Evolutionary conservation across 2,888 invertebrate species (phyloP).

Genomic region (Lacanobia oleracea): DNA sequence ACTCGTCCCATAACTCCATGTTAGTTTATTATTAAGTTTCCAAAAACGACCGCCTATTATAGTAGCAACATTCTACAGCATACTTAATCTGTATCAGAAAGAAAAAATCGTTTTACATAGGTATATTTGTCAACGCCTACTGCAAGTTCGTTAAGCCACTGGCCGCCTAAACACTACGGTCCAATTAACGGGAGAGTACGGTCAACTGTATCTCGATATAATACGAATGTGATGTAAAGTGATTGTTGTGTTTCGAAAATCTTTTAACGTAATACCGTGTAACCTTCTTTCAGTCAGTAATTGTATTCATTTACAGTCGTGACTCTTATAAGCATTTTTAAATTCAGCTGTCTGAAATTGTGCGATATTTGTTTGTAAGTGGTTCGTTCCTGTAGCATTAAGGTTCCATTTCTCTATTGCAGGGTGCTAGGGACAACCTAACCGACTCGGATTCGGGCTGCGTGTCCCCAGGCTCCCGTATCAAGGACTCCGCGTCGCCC

Average conservation of each 20-base stretch:
- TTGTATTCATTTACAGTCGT: constrained; percentile 40
- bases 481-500: constrained; percentile 89
- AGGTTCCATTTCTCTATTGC: constrained; percentile 64
- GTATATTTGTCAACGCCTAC: constrained; percentile 66
- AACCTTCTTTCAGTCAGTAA: constrained; percentile 47
- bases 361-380: neutral
- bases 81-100: constrained; percentile 56
- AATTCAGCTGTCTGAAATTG: constrained; percentile 30
- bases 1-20: constrained; percentile 55
- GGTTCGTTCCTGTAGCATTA: neutral
- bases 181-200: constrained; percentile 47
- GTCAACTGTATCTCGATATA: constrained; percentile 44
- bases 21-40: constrained; percentile 48
- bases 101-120: constrained; percentile 51
- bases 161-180: constrained; percentile 38
- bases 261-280: constrained; percentile 55
- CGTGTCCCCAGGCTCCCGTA: constrained; percentile 89
- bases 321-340: constrained; percentile 42
- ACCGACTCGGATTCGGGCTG: constrained; percentile 90
- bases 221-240: constrained; percentile 46
- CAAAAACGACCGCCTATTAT: constrained; percentile 47
- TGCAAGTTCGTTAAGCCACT: constrained; percentile 39
- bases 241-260: constrained; percentile 59
- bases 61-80: constrained; percentile 60
- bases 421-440: constrained; percentile 89